Evolutionary conservation across 2,888 invertebrate species (phyloP).

Genomic region (Cheilosia urbana): DNA sequence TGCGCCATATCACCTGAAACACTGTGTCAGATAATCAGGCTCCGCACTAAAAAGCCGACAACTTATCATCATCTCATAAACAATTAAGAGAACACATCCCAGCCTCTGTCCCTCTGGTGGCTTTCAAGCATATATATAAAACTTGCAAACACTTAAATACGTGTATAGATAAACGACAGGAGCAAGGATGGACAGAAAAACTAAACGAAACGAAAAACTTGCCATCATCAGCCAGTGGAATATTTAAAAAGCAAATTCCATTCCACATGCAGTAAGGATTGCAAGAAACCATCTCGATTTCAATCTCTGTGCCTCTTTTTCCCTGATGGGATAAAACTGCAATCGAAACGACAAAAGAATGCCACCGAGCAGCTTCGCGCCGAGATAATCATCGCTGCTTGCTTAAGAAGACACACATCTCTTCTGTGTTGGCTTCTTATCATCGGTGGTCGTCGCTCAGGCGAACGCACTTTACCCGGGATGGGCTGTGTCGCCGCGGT

Average conservation of each 20-base stretch:
- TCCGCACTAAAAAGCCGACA: slow-evolving; percentile 39
- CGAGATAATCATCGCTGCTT: slow-evolving; percentile 71
- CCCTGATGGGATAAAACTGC: slow-evolving; percentile 55
- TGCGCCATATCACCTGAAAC: slow-evolving; percentile 19
- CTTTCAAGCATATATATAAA: not conserved
- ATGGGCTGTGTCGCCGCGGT: slow-evolving; percentile 3
- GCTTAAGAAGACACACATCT: slow-evolving; percentile 56
- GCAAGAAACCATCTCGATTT: slow-evolving; percentile 71
- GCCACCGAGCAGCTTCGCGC: slow-evolving; percentile 69
- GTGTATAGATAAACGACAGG: slow-evolving; percentile 11
- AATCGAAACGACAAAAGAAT: slow-evolving; percentile 72
- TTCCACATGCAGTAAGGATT: slow-evolving; percentile 67
- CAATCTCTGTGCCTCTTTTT: slow-evolving; percentile 48
- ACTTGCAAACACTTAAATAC: slow-evolving; percentile 54
- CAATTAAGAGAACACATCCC: slow-evolving; percentile 55
- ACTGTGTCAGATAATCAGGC: slow-evolving; percentile 14
- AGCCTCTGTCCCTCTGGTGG: slow-evolving; percentile 17
- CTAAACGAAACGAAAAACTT: slow-evolving; percentile 25
- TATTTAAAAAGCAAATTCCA: slow-evolving; percentile 70
- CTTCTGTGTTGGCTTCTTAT: slow-evolving; percentile 48
- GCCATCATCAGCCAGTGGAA: slow-evolving; percentile 37
- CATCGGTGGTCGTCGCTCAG: slow-evolving; percentile 45
- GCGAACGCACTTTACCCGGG: slow-evolving; percentile 67
- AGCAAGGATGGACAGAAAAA: slow-evolving; percentile 15
- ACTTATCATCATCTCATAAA: slow-evolving; percentile 59